These are phyloP conservation scores for Cairina moschata DNA, from an alignment of 2,113 vertebrate species.

Conservation along the genomic window DNA sequence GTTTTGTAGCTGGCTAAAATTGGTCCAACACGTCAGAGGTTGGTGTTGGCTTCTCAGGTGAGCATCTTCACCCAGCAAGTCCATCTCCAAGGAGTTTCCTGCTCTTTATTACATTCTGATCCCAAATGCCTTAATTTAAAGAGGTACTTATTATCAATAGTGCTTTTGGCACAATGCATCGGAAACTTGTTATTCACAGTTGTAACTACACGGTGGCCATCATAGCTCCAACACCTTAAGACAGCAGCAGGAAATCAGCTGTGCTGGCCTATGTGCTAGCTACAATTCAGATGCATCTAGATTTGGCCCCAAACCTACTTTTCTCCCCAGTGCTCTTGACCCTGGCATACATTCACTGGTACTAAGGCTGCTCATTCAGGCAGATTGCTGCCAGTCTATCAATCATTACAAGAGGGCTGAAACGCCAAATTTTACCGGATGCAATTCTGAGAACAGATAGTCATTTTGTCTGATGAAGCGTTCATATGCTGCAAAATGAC, in stretches of 20 bases:
- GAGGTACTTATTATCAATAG: not conserved
- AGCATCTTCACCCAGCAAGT: not conserved
- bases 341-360: not conserved
- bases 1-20: not conserved
- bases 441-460: not conserved
- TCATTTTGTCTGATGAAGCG: not conserved
- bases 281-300: not conserved
- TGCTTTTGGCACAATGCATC: not conserved
- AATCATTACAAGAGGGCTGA: not conserved
- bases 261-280: not conserved
- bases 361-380: not conserved
- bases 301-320: not conserved
- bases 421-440: not conserved
- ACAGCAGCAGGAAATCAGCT: not conserved
- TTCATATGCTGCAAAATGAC: constrained; percentile 30
- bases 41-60: not conserved
- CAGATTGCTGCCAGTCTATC: constrained; percentile 25
- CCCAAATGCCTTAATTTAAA: not conserved
- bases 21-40: not conserved
- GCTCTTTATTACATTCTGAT: not conserved
- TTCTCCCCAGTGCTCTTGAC: not conserved
- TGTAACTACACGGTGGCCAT: not conserved
- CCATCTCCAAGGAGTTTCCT: not conserved
- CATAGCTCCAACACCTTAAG: not conserved
- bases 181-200: not conserved